A percentile compares a stretch with the other conserved stretches of the same genome.
Conservation (phyloP, 2,888 invertebrate species). For the Trissolcus brochymenae region DNA sequence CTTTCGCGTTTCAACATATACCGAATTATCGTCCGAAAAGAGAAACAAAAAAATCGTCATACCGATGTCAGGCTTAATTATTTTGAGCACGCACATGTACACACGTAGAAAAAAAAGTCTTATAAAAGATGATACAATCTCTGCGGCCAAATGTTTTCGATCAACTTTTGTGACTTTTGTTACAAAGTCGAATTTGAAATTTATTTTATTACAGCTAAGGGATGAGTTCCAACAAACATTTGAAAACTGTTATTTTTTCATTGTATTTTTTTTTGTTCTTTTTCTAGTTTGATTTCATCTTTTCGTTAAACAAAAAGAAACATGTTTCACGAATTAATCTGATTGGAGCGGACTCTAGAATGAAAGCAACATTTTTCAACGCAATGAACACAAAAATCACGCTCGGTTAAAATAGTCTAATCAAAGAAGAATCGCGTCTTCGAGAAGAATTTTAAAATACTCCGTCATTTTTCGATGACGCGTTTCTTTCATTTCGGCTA, state of each 20-base stretch:
- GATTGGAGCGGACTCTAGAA: constrained; percentile 1
- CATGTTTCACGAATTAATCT: constrained; percentile 15
- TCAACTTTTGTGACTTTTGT: constrained; percentile 29
- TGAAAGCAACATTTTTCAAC: constrained; percentile 1
- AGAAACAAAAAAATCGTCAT: constrained; percentile 4
- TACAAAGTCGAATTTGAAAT: constrained; percentile 30
- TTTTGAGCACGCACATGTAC: constrained; percentile 5
- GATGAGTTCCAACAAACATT: constrained; percentile 9
- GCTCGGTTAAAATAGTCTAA: constrained; percentile 38
- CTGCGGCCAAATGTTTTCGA: constrained; percentile 17
- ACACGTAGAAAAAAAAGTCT: constrained; percentile 3
- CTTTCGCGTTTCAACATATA: constrained; percentile 8
- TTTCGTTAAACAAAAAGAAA: neutral
- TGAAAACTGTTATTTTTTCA: neutral
- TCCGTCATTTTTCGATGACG: constrained; percentile 38
- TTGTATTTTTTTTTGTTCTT: neutral
- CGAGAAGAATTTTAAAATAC: constrained; percentile 45
- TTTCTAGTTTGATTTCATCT: neutral
- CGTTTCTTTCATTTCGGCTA: constrained; percentile 37
- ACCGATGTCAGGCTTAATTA: constrained; percentile 13
- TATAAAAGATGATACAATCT: constrained; percentile 2
- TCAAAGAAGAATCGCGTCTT: constrained; percentile 48
- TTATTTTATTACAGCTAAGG: constrained; percentile 26
- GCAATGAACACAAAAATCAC: constrained; percentile 20
- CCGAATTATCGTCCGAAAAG: constrained; percentile 6